These are phyloP conservation scores for Reticulitermes lucifugus DNA, from an alignment of 2,888 invertebrate species.

Conservation along the genomic window DNA sequence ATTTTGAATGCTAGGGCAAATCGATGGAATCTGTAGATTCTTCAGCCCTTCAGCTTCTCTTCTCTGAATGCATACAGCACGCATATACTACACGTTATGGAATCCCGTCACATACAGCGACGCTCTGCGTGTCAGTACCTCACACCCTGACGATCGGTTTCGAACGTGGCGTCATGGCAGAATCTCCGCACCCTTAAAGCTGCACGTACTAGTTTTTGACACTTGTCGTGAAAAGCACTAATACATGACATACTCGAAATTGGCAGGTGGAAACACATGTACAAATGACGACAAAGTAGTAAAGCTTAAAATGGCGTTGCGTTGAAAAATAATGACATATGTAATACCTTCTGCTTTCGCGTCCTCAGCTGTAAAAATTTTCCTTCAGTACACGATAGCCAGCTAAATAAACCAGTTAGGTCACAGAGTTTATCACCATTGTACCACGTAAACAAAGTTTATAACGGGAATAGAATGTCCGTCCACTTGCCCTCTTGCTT, in stretches of 20 bases:
- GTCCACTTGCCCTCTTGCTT: too few relatives aligned
- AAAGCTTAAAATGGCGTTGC: too few relatives aligned
- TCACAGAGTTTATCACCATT: too few relatives aligned
- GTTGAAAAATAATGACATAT: too few relatives aligned
- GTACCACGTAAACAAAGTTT: too few relatives aligned
- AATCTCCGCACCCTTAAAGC: conserved; percentile 14
- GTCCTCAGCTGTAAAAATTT: too few relatives aligned
- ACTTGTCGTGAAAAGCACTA: conserved; percentile 3
- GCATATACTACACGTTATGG: neutral
- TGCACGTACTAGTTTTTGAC: conserved; percentile 22
- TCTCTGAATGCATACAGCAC: neutral
- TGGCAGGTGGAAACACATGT: neutral
- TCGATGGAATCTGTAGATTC: neutral
- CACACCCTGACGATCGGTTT: neutral
- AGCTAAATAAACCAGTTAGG: neutral
- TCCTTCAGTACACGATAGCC: too few relatives aligned
- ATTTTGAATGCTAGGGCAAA: neutral
- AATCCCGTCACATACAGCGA: conserved; percentile 16
- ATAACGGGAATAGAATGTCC: too few relatives aligned
- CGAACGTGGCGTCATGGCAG: conserved; percentile 4
- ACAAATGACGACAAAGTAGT: too few relatives aligned
- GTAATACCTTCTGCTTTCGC: too few relatives aligned
- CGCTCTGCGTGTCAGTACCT: neutral
- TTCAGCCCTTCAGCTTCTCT: neutral
- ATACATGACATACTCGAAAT: neutral